Evolutionary conservation across 2,113 vertebrate species (phyloP), one percentile per base, ranked within the genome.

Genomic region (Hippocampus abdominalis): DNA sequence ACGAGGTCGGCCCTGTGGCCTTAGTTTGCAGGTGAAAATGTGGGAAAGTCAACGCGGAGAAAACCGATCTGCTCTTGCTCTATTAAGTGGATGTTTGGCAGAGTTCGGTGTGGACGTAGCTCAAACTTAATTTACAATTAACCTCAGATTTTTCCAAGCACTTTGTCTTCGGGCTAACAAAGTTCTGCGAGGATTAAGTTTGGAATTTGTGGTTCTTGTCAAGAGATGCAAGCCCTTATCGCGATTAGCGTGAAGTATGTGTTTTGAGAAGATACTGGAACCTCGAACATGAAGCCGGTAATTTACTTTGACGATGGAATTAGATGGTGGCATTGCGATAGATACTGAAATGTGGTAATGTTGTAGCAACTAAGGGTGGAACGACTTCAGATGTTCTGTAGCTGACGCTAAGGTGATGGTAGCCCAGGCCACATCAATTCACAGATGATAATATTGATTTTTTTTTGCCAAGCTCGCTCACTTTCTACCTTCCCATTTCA

Each of bases 11-110:
- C 2, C 6, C 13, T 12, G 2, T 32, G 27, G 15, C 67, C 60
- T 59, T 56, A 21, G 72, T 67, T 82, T 64, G 73, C 64, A 54
- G 32, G 70, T 44, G 72, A 48, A 54, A 49, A 32, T 7, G 73
- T 57, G 51, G 69, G 64, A 71, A 72, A 3, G 10, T 51, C 23
- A 20, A 72, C 2, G 5, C 5, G 11, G 53, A 84, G 73, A 71
- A 78, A 83, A 64, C 5, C 3, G 71, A 78, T 76, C 64, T 61
- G 23, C 8, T 64, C 32, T 69, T 64, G 15, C 66, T 77, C 64
- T 23, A 70, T 44, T n/a, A 70, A 75, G 69, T 69, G 63, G 72
- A 60, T 66, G 66, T 49, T 65, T 75, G 68, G 68, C 79, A 71
- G 42, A 11, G 64, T 32, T 79, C 23, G 61, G 16, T 36, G 39